Percentiles rank a stretch among this genome's conserved stretches.
Conservation (phyloP, 2,113 vertebrate genomes). For the Brachyhypopomus gauderio region DNA sequence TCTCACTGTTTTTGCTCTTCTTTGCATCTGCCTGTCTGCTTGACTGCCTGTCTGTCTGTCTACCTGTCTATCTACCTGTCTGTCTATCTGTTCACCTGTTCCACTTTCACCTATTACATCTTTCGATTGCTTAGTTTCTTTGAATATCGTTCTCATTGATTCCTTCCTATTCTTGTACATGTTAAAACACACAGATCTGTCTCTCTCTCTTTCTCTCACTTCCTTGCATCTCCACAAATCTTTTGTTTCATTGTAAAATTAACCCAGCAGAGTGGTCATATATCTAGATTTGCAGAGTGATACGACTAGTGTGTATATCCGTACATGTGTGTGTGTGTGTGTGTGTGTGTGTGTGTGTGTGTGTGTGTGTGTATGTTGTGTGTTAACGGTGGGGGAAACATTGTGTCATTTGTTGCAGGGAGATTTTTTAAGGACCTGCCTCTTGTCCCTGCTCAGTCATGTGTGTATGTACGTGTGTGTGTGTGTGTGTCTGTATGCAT, state of each 20-base stretch:
- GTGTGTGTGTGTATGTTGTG: not conserved
- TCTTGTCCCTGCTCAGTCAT: constrained; percentile 70
- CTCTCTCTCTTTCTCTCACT: constrained; percentile 50
- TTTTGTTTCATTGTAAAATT: constrained; percentile 48
- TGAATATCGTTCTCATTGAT: not conserved
- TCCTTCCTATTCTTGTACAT: too few relatives aligned
- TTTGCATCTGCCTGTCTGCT: constrained; percentile 30
- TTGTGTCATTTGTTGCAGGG: constrained; percentile 44
- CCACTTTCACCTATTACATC: not conserved
- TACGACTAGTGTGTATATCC: constrained; percentile 36
- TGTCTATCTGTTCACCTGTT: constrained; percentile 1
- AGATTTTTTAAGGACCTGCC: constrained; percentile 50
- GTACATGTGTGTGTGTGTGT: constrained; percentile 34
- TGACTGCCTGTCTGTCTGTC: not conserved
- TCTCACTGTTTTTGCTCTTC: constrained; percentile 44
- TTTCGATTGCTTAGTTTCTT: not conserved
- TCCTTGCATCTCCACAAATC: constrained; percentile 45
- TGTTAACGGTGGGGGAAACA: constrained; percentile 70
- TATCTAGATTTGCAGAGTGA: constrained; percentile 93
- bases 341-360: constrained; percentile 28
- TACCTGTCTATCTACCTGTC: constrained; percentile 6
- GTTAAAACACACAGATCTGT: not conserved
- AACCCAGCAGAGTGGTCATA: constrained; percentile 88
- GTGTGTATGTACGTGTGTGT: constrained; percentile 14
- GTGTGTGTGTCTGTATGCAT: constrained; percentile 51